Evolutionary conservation across 2,113 vertebrate genomes (phyloP).

Genomic region (Vulpes vulpes): DNA sequence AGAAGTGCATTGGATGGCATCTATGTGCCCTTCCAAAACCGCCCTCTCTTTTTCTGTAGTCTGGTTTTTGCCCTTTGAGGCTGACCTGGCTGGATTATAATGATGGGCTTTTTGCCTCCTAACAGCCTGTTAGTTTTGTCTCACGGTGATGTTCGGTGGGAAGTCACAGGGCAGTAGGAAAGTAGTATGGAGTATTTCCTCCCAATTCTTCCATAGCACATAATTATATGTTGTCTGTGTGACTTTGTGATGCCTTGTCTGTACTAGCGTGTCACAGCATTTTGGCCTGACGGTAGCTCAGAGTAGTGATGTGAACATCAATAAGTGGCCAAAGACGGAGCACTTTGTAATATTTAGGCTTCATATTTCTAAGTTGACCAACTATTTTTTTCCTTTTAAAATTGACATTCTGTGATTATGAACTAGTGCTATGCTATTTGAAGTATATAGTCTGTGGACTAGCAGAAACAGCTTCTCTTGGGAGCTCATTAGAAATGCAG

Average conservation of each 20-base stretch:
- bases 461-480: not conserved
- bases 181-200: not conserved
- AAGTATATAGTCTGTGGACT: not conserved
- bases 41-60: not conserved
- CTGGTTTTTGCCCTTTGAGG: not conserved
- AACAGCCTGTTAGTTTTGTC: not conserved
- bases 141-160: not conserved
- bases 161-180: not conserved
- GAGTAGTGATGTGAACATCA: not conserved
- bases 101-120: not conserved
- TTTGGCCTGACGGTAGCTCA: not conserved
- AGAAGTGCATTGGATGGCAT: not conserved
- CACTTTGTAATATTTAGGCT: not conserved
- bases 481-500: not conserved
- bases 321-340: not conserved
- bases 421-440: not conserved
- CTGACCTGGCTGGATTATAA: not conserved
- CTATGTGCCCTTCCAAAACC: not conserved
- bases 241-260: not conserved
- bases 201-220: not conserved
- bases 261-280: not conserved
- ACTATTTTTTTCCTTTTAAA: not conserved
- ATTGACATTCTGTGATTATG: not conserved
- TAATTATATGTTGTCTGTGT: not conserved
- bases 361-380: not conserved